A percentile compares a stretch with the other conserved stretches of the same genome.
Evolutionary conservation across 2,888 invertebrate species (phyloP).

Genomic region (Drosophila eohydei): DNA sequence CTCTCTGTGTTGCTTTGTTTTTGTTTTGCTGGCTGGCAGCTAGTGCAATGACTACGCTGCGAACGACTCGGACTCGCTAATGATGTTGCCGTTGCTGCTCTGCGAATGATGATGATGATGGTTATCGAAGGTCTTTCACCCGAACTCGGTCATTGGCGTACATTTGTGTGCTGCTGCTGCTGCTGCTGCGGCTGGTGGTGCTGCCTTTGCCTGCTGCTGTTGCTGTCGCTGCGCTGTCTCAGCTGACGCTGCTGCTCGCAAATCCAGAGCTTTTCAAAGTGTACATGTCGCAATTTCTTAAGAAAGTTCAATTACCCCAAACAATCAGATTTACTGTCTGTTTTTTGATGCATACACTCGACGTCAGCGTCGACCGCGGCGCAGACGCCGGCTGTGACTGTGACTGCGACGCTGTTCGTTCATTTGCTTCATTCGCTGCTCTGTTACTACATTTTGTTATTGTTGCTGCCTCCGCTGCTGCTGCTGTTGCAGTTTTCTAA

Average conservation of each 20-base stretch:
- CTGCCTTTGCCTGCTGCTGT: conserved; percentile 35
- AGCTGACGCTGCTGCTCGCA: conserved; percentile 76
- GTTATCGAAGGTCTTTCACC: conserved; percentile 86
- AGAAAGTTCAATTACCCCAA: conserved; percentile 85
- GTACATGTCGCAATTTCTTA: conserved; percentile 84
- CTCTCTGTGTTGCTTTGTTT: conserved; percentile 58
- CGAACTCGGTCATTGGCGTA: conserved; percentile 86
- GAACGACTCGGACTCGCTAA: conserved; percentile 61
- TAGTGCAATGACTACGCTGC: conserved; percentile 72
- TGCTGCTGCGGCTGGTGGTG: conserved; percentile 42
- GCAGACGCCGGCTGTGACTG: conserved; percentile 11
- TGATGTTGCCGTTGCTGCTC: conserved; percentile 76
- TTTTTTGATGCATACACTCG: conserved; percentile 80
- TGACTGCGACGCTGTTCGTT: conserved; percentile 43
- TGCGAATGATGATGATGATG: conserved; percentile 83
- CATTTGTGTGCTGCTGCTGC: conserved; percentile 82
- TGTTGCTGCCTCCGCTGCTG: conserved; percentile 26
- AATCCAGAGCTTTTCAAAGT: conserved; percentile 84
- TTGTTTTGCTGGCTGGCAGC: conserved; percentile 65
- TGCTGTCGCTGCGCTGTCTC: conserved; percentile 47
- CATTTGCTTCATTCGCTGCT: conserved; percentile 65
- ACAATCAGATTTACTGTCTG: conserved; percentile 84
- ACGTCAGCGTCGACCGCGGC: conserved; percentile 40
- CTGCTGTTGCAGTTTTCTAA: conserved; percentile 73
- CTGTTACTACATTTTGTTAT: conserved; percentile 34